Evolutionary conservation across 2,797 vertebrate genomes (phyloP).

Genomic region (Artibeus jamaicensis): DNA sequence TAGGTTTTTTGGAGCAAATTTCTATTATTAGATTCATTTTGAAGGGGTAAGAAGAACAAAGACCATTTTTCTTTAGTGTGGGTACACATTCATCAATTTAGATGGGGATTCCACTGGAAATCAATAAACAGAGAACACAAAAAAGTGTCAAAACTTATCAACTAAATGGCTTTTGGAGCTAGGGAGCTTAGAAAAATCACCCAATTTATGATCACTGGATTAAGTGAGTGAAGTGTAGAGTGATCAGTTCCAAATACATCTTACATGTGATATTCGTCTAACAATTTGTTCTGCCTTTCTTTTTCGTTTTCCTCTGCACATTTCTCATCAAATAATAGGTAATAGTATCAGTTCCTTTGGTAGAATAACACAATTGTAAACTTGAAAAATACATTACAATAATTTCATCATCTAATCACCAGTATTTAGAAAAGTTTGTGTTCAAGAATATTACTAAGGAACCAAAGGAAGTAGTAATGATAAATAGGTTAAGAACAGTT

Average conservation of each 20-base stretch:
- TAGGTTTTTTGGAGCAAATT: neutral
- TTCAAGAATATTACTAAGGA: neutral
- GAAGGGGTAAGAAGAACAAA: neutral
- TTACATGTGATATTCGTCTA: conserved; percentile 43
- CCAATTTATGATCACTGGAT: conserved; percentile 57
- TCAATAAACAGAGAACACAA: conserved; percentile 68
- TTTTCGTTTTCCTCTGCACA: neutral
- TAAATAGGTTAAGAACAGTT: neutral
- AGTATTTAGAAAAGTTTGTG: neutral
- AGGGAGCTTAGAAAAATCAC: conserved; percentile 72
- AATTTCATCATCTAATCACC: neutral
- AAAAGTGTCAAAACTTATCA: conserved; percentile 71
- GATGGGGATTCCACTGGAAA: conserved; percentile 74
- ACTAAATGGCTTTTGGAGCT: conserved; percentile 57
- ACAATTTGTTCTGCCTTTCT: conserved; percentile 20
- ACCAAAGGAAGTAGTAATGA: neutral
- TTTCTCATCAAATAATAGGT: conserved; percentile 51
- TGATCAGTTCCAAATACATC: conserved; percentile 60
- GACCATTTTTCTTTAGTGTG: conserved; percentile 30
- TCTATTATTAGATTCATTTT: conserved; percentile 23
- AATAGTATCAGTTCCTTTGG: neutral
- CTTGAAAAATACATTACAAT: neutral
- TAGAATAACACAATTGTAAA: neutral
- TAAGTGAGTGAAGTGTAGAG: conserved; percentile 42
- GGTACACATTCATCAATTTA: conserved; percentile 74